Evolutionary conservation across 92 coral and sea anemone species (phyloP), one percentile per base, ranked within the genome.

Genomic region (Zoanthus sociatus): DNA sequence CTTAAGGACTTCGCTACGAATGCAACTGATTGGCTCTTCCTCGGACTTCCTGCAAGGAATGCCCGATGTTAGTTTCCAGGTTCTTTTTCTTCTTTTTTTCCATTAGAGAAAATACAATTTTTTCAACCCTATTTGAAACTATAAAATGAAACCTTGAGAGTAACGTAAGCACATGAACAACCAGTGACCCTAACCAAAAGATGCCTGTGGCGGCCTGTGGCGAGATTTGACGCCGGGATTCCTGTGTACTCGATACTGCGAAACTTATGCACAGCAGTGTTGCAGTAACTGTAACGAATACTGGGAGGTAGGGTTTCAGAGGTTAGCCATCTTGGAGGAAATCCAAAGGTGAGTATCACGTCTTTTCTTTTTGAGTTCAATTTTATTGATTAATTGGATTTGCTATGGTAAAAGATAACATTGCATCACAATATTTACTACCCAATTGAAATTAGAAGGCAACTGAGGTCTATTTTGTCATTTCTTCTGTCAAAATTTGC

Each of bases 391-490:
- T 58, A 58, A 58, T 58, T 58, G 66, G 66, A 58, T 58, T 58
- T 58, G 17, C 26, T 58, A 58, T 58, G 66, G 66, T 58, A 58
- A 58, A 58, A 58, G 15, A 58, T 58, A 58, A 58, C 1, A 58
- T 58, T 58, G 66, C 13, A 16, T 58, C 66, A 50, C 55, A 58
- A 58, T 58, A 58, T 58, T 58, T 58, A 58, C 66, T 58, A 58
- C 66, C 66, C 66, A 58, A 15, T 58, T 58, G 66, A 58, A 58
- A 58, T 58, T 58, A 58, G 66, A 58, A 58, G 66, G 66, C 66
- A 58, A 58, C 66, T 58, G 66, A 58, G 66, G 66, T 58, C 66
- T 58, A 58, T 58, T 58, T 58, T 58, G 66, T 58, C 66, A 58
- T 58, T 58, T 58, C 64, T 56, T 56, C 66, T 12, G 66, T 58